These are phyloP conservation scores for Tetanocera ferruginea DNA, from an alignment of 2,888 invertebrate genomes.

Conservation along the genomic window DNA sequence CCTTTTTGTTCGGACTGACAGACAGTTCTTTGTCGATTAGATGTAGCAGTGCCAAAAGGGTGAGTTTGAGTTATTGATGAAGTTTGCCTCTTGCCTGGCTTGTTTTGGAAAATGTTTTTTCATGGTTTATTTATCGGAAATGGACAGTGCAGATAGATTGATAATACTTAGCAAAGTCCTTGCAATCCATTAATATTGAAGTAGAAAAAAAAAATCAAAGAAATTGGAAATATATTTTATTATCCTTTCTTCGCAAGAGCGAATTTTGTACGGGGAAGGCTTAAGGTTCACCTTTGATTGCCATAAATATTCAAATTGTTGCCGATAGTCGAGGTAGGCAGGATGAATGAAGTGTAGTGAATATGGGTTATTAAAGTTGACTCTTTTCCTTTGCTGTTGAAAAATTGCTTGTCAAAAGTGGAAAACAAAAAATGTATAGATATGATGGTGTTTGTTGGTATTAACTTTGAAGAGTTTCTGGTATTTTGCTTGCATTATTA, in stretches of 20 bases:
- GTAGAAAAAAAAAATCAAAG: conserved; percentile 25
- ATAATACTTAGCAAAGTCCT: conserved; percentile 33
- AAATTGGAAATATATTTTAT: neutral
- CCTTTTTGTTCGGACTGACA: conserved; percentile 19
- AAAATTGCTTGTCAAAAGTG: conserved; percentile 32
- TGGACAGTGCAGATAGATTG: conserved; percentile 54
- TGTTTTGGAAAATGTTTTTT: conserved; percentile 13
- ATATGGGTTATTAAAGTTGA: neutral
- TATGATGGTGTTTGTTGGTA: neutral
- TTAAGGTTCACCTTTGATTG: neutral
- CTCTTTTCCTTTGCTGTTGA: conserved; percentile 6
- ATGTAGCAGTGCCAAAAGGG: neutral
- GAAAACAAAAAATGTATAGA: neutral
- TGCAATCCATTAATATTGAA: conserved; percentile 32
- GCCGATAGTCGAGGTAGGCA: neutral
- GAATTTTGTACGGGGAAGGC: no score
- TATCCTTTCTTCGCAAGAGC: conserved; percentile 5
- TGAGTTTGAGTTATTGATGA: conserved; percentile 37
- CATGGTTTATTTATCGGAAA: conserved; percentile 52
- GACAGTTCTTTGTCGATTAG: conserved; percentile 31
- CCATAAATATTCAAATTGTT: conserved; percentile 34
- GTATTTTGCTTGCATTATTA: no score
- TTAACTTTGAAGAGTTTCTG: neutral
- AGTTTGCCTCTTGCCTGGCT: conserved; percentile 3
- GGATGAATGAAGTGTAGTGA: conserved; percentile 11